Evolutionary conservation across 2,797 vertebrate species (phyloP), one percentile per base, ranked within the genome.

Genomic region (Chlorospingus semifuscus): DNA sequence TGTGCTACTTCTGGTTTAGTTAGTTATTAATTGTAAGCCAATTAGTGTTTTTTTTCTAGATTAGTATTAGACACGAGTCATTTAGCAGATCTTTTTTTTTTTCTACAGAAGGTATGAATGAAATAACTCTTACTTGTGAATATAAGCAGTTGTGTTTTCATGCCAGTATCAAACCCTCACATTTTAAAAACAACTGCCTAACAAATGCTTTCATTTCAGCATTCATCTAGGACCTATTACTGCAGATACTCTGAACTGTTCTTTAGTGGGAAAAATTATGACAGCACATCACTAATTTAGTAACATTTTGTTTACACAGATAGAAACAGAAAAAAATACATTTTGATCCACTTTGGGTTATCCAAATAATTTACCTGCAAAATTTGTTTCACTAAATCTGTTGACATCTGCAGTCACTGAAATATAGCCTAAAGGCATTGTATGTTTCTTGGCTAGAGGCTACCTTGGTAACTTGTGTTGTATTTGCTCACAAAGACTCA

Each of bases 91-190:
- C 1, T 32, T 69, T 93, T 87, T 87, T 77, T 61, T 78, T 69
- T 83, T 90, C 89, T 83, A 21, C 74, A 39, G 50, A 77, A 95
- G 29, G n/a, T 75, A 18, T 75, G 81, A 88, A 29, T 5, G 34
- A 92, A 97, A 89, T 87, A 92, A 49, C 64, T 71, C 32, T n/a
- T 34, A 23, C 55, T 34, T 89, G 27, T 86, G 66, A 90, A 60
- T 93, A 70, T 81, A 95, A 94, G 74, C 76, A 95, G 72, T 92
- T 91, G 60, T 66, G 59, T n/a, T 88, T 90, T 82, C 47, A 37
- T 90, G 42, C 63, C 53, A 34, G 80, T 91, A 77, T 66, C 75
- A 91, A 60, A 88, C 76, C 30, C 70, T 83, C 41, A 12, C 5
- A 29, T 74, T 82, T 95, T 44, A 90, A 76, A 91, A 94, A 50